Evolutionary conservation across 1,140 invertebrate genomes (phyloP).

Genomic region (Saccostrea echinata): DNA sequence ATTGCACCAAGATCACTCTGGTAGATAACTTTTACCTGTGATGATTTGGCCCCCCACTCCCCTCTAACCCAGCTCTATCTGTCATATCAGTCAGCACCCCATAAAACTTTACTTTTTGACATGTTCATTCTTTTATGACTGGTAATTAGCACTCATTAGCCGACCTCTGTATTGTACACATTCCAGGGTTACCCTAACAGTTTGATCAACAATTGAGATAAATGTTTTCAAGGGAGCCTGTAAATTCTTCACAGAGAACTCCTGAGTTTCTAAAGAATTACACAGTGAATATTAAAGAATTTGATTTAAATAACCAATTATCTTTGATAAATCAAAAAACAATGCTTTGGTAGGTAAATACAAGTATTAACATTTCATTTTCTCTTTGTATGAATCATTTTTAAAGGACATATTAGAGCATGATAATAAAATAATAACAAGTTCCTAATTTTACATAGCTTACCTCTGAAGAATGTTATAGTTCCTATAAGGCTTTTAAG

Average conservation of each 20-base stretch:
- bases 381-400: too few species aligned
- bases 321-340: too few species aligned
- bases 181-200: neutral
- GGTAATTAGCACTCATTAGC: slow-evolving; percentile 26
- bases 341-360: too few species aligned
- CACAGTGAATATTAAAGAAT: too few species aligned
- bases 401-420: too few species aligned
- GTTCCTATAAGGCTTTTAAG: neutral
- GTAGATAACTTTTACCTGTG: slow-evolving; percentile 10
- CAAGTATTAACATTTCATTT: too few species aligned
- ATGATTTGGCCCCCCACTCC: neutral
- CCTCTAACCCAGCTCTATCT: neutral
- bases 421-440: too few species aligned
- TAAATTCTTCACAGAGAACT: neutral
- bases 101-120: slow-evolving; percentile 37
- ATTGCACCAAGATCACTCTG: slow-evolving; percentile 10
- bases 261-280: too few species aligned
- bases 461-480: neutral
- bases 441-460: too few species aligned
- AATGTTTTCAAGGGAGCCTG: neutral
- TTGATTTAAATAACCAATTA: too few species aligned
- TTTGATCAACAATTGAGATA: slow-evolving; percentile 7
- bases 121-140: slow-evolving; percentile 16
- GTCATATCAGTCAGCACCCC: slow-evolving; percentile 9
- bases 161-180: neutral